Base-by-base conservation (phyloP, 2,113 vertebrate species). In the Zeus faber region DNA sequence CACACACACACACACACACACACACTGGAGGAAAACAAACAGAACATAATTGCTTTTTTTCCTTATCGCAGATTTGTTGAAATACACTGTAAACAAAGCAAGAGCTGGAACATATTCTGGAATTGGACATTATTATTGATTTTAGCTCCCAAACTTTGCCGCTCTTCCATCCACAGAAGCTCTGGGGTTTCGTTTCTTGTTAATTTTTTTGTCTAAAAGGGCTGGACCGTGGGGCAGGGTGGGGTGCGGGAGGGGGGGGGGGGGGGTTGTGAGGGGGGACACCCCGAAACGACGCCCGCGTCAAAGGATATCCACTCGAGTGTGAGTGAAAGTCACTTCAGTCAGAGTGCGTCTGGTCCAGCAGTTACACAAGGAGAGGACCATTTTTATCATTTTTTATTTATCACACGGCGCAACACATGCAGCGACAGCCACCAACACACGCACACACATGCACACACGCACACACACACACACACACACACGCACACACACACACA, bases 31-130 rank as follows among this genome's bases (percentile, higher is more conserved):
- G 49, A 67, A 53, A 39, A 67, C 52, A 74, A 67, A 58, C 45
- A 46, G 39, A 49, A 16, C 47, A 55, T 67, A 72, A 80, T 64
- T 77, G 65, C 58, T 43, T 59, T 48, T 59, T 48, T 69, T 49
- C 49, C 41, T 61, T 23, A 22, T 18, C 22, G 49, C 54, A 54
- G 63, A 80, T 54, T 59, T 23, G 63, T 51, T 61, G 29, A 2
- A 47, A 73, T 37, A 45, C 51, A 48, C n/a, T 27, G 53, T 6
- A n/a, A 64, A 62, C 35, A 48, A 48, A 37, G 58, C 29, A 48
- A 49, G 33, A 51, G 49, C 26, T 72, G 65, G 61, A 72, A 40
- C 39, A 49, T 53, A 59, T 56, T 69, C 58, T 11, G 25, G 27
- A 11, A 50, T 33, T 37, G 33, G n/a, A n/a, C n/a, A 13, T 21